phyloP scores from a whole-genome alignment of 1,140 invertebrate genomes.

The Ridgeia piscesae region DNA sequence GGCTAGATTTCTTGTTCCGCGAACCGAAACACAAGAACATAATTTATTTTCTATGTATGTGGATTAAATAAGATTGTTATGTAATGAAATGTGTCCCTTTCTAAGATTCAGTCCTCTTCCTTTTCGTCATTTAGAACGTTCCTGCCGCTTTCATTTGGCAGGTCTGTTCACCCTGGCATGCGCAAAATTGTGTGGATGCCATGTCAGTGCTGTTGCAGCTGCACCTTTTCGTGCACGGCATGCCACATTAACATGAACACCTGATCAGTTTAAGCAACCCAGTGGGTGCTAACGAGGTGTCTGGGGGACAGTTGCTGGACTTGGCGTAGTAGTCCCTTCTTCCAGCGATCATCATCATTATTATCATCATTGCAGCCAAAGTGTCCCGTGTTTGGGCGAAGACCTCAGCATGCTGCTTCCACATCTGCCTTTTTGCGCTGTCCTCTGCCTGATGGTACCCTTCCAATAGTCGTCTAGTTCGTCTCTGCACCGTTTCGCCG shows the following conservation, averaged over 20 bases:
- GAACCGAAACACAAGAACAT: no score
- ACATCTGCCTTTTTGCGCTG: no score
- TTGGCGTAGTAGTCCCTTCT: not conserved
- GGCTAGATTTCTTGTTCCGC: no score
- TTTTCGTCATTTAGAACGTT: not conserved
- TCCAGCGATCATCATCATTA: constrained; percentile 13
- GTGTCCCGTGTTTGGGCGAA: no score
- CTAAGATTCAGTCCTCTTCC: not conserved
- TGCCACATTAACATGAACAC: not conserved
- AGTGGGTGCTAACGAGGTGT: not conserved
- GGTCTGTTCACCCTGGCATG: not conserved
- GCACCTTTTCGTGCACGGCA: not conserved
- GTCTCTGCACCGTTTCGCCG: no score
- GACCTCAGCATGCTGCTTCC: no score
- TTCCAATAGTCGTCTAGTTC: no score
- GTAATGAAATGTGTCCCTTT: no score
- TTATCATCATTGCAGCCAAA: no score
- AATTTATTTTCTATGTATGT: no score
- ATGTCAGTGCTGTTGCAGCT: not conserved
- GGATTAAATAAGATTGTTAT: no score
- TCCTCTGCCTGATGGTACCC: no score
- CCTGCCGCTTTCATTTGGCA: not conserved
- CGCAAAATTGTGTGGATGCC: not conserved
- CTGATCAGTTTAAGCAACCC: not conserved
- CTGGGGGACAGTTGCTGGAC: not conserved